Base-by-base conservation (phyloP, 1,140 invertebrate species). In the Anadara kagoshimensis region DNA sequence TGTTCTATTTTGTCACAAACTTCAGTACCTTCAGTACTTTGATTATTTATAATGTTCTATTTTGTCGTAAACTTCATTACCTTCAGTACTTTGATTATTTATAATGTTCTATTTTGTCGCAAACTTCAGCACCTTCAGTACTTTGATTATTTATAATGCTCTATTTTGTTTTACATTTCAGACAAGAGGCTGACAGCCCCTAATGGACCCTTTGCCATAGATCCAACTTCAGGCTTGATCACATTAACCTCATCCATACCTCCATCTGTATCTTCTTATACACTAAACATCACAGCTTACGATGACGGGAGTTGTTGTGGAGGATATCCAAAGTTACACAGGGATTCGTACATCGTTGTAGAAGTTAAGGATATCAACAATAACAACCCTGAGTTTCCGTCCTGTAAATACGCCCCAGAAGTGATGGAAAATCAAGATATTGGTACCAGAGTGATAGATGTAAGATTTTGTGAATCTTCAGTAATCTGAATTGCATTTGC, bases 251-350 rank as follows among this genome's bases (percentile, higher is more conserved):
- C 65, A 41, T 45, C 65, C 1, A 69, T 86, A 22, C 78, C 83
- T 5, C 47, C 69, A 1, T 65, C 70, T 20, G 67, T 76, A 7
- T 76, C n/a, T 0, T 76, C 61, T 24, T 86, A 85, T 59, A 69
- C 69, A 1, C 65, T 83, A 18, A n/a, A 83, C 62, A 78, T 87
- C 24, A 82, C 79, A 16, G 84, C 82, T 0, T 75, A 75, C 20
- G 85, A 87, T 78, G 85, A 87, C 65, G 83, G 84, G 0, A 75
- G 72, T 7, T 85, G 85, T n/a, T 87, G 85, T 75, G 77, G 69
- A 12, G 79, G 80, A 2, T 62, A 47, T 36, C 68, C 68, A 20
- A 72, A 58, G 5, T 73, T 76, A 14, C 71, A 73, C 45, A 83
- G 72, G 45, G 56, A 75, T 14, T 69, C 78, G 7, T 75, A 57